Conservation (phyloP, 1,140 invertebrate species). For the Episyrphus balteatus region DNA sequence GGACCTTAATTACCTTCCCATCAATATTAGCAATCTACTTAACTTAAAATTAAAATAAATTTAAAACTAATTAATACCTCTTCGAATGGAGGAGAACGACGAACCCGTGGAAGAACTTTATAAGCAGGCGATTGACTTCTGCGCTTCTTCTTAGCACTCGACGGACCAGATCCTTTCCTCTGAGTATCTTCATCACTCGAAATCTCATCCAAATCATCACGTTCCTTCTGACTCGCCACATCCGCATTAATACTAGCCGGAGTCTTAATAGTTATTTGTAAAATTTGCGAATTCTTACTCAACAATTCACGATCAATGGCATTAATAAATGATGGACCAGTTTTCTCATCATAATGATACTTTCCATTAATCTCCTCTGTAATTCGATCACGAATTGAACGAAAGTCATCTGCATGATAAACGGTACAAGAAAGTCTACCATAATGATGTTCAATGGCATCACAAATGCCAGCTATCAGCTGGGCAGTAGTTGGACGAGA, state of each 20-base stretch:
- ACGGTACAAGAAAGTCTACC: slow-evolving; percentile 12
- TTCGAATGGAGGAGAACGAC: slow-evolving; percentile 16
- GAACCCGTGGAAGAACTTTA: slow-evolving; percentile 12
- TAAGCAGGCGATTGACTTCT: slow-evolving; percentile 11
- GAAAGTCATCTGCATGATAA: slow-evolving; percentile 16
- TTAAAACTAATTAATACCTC: not conserved
- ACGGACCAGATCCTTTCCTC: not conserved
- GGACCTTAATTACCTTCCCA: no score
- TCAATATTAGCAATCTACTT: no score
- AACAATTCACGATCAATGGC: slow-evolving; percentile 8
- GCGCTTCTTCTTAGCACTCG: not conserved
- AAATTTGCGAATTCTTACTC: slow-evolving; percentile 4
- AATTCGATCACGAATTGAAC: slow-evolving; percentile 20
- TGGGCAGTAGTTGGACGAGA: slow-evolving; percentile 8
- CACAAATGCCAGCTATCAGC: slow-evolving; percentile 11
- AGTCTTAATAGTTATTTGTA: slow-evolving; percentile 5
- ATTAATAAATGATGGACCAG: slow-evolving; percentile 23
- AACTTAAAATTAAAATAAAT: not conserved
- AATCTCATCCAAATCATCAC: slow-evolving; percentile 27
- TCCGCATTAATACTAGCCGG: slow-evolving; percentile 3
- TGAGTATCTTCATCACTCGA: slow-evolving; percentile 24
- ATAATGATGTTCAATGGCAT: slow-evolving; percentile 18
- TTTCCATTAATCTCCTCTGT: slow-evolving; percentile 36
- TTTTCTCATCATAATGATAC: slow-evolving; percentile 36
- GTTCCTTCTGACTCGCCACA: not conserved